Base-by-base conservation (phyloP, 1,140 invertebrate genomes). In the Calephelis virginiensis region DNA sequence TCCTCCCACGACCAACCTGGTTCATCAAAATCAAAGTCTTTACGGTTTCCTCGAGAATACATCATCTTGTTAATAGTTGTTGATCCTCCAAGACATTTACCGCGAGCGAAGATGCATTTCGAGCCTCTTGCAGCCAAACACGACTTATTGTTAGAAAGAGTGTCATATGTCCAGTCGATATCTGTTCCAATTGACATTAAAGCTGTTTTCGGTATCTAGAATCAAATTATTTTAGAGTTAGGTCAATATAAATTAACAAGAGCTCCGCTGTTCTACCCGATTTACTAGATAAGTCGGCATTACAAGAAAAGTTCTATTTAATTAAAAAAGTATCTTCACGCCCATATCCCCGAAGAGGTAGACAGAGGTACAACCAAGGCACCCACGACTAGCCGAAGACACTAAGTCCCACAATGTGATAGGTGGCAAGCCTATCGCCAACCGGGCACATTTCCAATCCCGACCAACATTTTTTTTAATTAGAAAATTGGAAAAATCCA, bases 41-140 rank as follows among this genome's bases (percentile, higher is more conserved):
- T 50, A 3, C 92, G 92, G 85, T 96, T 95, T 0, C 96, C 96
- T 46, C 96, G 91, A 0, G 95, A 94, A 83, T 97, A 96, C 49
- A 96, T 94, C 95, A 97, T 96, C 64, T 94, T 95, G 87, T 97
- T 97, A 37, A 97, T 92, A 9, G 93, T 93, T 46, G 95, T 95
- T 9, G 94, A 94, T 13, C 96, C 96, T 5, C 96, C 96, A 67
- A 95, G 79, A 14, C 86, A 86, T 73, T 93, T 93, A 10, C 93
- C 93, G 53, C 89, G 86, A 50, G 68, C 73, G 69, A 82, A 85
- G 46, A 75, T 76, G 63, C 86, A 89, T 37, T 73, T 48, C 10
- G 65, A 38, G 1, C 66, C 74, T 9, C 17, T 43, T 7, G 65
- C 74, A 0, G 72, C 63, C 5, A 86, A 72, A 47, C 84, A 89